Base-by-base conservation (phyloP, 1,140 invertebrate genomes). In the Pissodes strobi region DNA sequence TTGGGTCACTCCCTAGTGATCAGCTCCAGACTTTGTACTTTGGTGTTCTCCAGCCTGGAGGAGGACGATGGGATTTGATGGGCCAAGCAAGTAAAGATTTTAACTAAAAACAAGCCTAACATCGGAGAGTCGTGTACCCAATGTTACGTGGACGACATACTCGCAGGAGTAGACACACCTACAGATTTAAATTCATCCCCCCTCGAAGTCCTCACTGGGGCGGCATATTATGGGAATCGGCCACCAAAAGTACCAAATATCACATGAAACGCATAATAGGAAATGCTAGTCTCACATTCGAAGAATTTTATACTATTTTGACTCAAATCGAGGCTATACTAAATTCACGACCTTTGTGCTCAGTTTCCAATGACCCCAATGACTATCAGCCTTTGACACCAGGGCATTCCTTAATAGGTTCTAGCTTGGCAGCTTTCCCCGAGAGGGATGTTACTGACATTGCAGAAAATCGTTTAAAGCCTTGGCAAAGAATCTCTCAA, bases 381-480 rank as follows among this genome's bases (percentile, higher is more conserved):
- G 76, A 78, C 25, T 39, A 68, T 12, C 10, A 19, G 0, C 9
- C 27, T 17, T 53, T 77, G 1, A 77, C 77, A n/a, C 76, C 78
- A n/a, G 77, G 61, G 13, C 76, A 80, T 66, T 80, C 79, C 45
- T 46, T 79, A 12, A 78, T 78, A 55, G 77, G 77, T 8, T 25
- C 53, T 19, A 65, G 73, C 9, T 41, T 77, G 5, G 68, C 51
- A 2, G 23, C 69, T 10, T 15, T 72, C 17, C 69, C 72, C 17
- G 68, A 70, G 22, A 22, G 27, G 8, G 41, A 59, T 45, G 18
- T 61, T 15, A 12, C 25, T 15, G 37, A 49, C n/a, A 9, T 64
- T 17, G 37, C 57, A 2, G 13, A 55, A 23, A 70, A 69, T 59
- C 62, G 69, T 37, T 17, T 52, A 8, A 12, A 41, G 2, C 23